These are phyloP conservation scores for Alloscopus bannaensis DNA, from an alignment of 2,888 invertebrate species.

Conservation along the genomic window DNA sequence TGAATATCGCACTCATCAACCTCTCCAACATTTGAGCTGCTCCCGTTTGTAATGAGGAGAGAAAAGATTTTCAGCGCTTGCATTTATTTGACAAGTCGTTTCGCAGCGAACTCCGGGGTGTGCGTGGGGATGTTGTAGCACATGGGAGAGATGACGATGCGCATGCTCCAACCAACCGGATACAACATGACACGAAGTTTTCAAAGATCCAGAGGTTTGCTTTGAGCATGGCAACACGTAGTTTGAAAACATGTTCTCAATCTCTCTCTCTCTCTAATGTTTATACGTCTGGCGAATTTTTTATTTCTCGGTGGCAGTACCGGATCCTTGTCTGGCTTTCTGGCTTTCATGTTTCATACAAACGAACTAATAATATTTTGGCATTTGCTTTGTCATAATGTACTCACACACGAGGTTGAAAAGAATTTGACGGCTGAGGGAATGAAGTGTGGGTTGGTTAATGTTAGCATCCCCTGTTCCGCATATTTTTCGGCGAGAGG, in stretches of 20 bases:
- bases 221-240: too few relatives aligned
- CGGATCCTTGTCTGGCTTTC: constrained; percentile 45
- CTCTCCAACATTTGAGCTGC: too few relatives aligned
- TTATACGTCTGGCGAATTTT: constrained; percentile 7
- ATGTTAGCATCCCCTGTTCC: constrained; percentile 17
- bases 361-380: constrained; percentile 45
- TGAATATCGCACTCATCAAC: constrained; percentile 35
- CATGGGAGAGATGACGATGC: too few relatives aligned
- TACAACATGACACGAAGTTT: too few relatives aligned
- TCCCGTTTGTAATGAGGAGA: constrained; percentile 1
- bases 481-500: neutral
- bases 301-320: constrained; percentile 18
- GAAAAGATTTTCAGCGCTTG: neutral
- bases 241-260: neutral
- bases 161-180: too few relatives aligned
- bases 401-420: neutral
- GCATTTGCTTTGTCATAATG: constrained; percentile 32
- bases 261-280: neutral
- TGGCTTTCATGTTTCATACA: constrained; percentile 49
- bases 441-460: constrained; percentile 12
- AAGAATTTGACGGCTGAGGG: constrained; percentile 18
- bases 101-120: too few relatives aligned
- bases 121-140: too few relatives aligned
- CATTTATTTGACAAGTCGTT: neutral
- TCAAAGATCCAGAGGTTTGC: too few relatives aligned